Conservation (phyloP, 2,888 invertebrate species). For the Thysanoteuthis rhombus region DNA sequence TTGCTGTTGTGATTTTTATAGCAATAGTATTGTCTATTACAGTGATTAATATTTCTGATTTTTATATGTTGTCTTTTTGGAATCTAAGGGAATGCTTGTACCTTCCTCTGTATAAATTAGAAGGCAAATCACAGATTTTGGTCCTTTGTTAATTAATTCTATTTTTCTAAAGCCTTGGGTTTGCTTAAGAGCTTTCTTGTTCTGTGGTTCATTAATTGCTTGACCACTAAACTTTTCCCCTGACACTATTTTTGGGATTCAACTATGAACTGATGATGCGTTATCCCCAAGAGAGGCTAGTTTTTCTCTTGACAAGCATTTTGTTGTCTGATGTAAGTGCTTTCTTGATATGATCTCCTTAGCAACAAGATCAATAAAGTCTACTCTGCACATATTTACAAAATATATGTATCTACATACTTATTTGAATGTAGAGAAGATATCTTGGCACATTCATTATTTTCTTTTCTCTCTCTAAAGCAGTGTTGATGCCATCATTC, state of each 20-base stretch:
- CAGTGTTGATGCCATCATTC: background rate
- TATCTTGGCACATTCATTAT: no score
- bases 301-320: background rate
- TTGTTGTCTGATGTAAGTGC: background rate
- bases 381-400: background rate
- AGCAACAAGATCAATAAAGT: background rate
- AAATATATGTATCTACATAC: background rate
- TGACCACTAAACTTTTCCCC: background rate
- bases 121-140: no score
- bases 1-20: no score
- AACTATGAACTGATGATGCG: background rate
- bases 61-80: no score
- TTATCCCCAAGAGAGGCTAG: background rate
- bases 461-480: background rate
- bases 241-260: background rate
- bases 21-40: no score
- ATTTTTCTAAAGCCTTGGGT: no score
- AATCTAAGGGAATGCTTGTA: no score
- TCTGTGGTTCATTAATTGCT: background rate
- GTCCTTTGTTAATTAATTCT: no score
- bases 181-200: no score
- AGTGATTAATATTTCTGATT: no score
- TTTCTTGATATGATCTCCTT: background rate
- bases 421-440: background rate
- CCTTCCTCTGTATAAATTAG: no score